Conservation (phyloP, 2,888 invertebrate genomes). For the Encarsia formosa region DNA sequence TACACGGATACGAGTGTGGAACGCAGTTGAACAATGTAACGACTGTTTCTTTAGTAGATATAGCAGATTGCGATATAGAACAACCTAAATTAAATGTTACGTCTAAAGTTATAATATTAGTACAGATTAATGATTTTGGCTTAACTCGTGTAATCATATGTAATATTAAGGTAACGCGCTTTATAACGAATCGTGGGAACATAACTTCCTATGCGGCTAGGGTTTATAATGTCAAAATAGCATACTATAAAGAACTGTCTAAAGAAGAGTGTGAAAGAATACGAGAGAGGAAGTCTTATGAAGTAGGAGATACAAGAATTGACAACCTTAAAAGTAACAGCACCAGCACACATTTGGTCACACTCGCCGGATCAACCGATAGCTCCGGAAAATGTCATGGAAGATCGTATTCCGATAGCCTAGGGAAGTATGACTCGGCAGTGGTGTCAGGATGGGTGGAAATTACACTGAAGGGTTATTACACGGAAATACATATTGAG, state of each 20-base stretch:
- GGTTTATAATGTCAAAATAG: background rate
- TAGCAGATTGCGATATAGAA: constrained; percentile 19
- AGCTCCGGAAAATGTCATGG: background rate
- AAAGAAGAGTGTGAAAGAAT: background rate
- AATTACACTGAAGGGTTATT: background rate
- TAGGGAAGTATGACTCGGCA: background rate
- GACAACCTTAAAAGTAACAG: background rate
- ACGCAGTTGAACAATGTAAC: constrained; percentile 5
- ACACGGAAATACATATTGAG: background rate
- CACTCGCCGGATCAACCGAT: background rate
- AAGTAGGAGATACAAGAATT: background rate
- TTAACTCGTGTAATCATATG: constrained; percentile 11
- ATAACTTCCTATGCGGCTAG: background rate
- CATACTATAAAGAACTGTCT: background rate
- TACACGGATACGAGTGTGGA: constrained; percentile 1
- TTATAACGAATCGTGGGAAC: background rate
- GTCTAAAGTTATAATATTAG: constrained; percentile 3
- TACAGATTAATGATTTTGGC: constrained; percentile 11
- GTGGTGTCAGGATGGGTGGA: background rate
- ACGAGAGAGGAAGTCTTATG: background rate
- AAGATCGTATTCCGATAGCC: background rate
- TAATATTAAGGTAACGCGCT: constrained; percentile 6
- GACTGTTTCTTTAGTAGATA: constrained; percentile 1
- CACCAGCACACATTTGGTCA: background rate
- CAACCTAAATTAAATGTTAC: background rate